Percentiles rank a stretch among this genome's conserved stretches.
phyloP scores from a whole-genome alignment of 2,888 invertebrate genomes.

The Teleogryllus oceanicus region DNA sequence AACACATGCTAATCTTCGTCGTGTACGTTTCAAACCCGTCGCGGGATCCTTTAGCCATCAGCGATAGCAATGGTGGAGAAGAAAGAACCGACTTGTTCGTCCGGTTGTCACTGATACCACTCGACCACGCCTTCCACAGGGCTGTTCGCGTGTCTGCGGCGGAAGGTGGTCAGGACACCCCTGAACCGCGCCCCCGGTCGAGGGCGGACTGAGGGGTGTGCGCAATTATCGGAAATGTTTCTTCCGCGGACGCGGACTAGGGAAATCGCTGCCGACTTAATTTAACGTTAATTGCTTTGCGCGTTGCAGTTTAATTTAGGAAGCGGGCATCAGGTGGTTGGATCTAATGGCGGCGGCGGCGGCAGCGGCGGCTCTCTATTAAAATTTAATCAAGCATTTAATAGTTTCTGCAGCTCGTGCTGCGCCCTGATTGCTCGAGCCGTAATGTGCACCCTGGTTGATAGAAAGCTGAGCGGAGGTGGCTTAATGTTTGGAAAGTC shows the following conservation, averaged over 20 bases:
- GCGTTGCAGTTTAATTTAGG: conserved; percentile 18
- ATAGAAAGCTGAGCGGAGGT: background rate
- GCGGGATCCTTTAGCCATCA: too few species aligned
- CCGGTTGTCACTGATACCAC: too few species aligned
- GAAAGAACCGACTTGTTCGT: too few species aligned
- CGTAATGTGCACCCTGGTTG: background rate
- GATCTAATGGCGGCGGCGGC: background rate
- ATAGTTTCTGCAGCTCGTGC: conserved; percentile 10
- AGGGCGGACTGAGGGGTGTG: background rate
- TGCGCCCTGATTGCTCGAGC: background rate
- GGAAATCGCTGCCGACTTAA: background rate
- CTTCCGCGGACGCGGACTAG: background rate
- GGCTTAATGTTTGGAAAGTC: background rate
- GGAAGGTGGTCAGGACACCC: too few species aligned
- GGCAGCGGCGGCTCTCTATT: background rate
- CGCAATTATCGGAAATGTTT: background rate
- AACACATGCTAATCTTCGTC: too few species aligned
- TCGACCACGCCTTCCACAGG: too few species aligned
- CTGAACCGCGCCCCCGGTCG: too few species aligned
- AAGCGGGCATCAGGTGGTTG: background rate
- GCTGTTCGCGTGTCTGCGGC: too few species aligned
- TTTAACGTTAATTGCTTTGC: conserved; percentile 18
- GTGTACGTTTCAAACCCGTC: too few species aligned
- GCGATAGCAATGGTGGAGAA: too few species aligned
- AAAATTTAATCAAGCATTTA: conserved; percentile 18